Evolutionary conservation across 30 jellyfish, hydroid and myxozoan species (phyloP).

Genomic region (Aurelia aurita complex sp. Pacific): DNA sequence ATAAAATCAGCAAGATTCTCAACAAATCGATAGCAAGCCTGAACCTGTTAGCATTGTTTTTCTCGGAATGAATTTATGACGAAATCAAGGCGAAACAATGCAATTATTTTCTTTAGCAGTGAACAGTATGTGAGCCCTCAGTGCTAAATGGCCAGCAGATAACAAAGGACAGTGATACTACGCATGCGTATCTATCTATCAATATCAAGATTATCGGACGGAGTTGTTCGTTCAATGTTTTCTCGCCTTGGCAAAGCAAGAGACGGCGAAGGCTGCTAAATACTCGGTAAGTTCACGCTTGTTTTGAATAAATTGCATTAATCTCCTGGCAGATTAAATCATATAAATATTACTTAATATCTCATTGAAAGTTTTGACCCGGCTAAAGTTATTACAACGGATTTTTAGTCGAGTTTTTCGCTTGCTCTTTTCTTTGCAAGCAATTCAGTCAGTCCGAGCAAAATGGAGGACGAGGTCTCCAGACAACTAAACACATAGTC

Average conservation of each 20-base stretch:
- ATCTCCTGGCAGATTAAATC: neutral
- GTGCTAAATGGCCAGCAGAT: too few species aligned
- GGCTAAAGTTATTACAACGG: neutral
- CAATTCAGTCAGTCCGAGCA: neutral
- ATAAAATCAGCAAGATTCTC: too few species aligned
- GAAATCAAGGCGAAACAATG: too few species aligned
- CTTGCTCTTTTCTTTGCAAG: conserved; percentile 17
- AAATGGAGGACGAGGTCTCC: conserved; percentile 38
- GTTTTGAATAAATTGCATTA: neutral
- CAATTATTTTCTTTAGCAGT: too few species aligned
- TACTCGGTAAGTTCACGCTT: neutral
- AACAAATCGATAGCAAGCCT: too few species aligned
- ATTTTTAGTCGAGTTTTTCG: neutral
- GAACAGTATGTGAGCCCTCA: too few species aligned
- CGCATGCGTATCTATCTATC: conserved; percentile 60
- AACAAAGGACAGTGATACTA: conserved; percentile 12
- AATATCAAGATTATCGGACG: conserved; percentile 41
- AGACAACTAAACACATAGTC: neutral
- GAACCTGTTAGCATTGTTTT: too few species aligned
- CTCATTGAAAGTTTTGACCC: neutral
- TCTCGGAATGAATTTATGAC: too few species aligned
- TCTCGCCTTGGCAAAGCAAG: conserved; percentile 46
- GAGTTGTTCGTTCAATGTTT: conserved; percentile 50
- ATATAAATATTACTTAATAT: neutral
- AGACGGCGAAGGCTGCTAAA: conserved; percentile 20